Conservation (phyloP, 2,113 vertebrate genomes). For the Phrynosoma blainvillii region DNA sequence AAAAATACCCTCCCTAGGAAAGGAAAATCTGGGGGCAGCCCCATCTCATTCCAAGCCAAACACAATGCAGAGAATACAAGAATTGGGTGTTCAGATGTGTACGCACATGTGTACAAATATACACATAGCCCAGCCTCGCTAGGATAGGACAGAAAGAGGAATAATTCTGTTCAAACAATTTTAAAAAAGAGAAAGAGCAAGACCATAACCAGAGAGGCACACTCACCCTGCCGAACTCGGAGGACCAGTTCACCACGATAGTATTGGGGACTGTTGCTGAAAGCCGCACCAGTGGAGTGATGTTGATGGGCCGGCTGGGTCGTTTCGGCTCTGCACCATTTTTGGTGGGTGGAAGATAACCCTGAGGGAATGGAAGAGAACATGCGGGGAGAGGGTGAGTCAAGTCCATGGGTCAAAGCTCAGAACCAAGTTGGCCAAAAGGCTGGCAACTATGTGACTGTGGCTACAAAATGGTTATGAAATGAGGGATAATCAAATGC, state of each 20-base stretch:
- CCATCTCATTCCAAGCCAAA: no score
- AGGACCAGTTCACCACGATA: slow-evolving; percentile 80
- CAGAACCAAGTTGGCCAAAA: no score
- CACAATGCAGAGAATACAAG: no score
- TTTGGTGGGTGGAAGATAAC: slow-evolving; percentile 80
- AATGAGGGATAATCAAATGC: no score
- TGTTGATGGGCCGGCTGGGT: slow-evolving; percentile 79
- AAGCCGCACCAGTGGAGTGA: slow-evolving; percentile 75
- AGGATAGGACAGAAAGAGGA: no score
- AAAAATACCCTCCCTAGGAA: neutral
- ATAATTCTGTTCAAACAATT: neutral
- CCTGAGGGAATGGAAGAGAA: slow-evolving; percentile 53
- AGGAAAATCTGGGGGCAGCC: no score
- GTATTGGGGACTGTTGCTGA: slow-evolving; percentile 77
- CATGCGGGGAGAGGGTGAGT: neutral
- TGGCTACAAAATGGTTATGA: no score
- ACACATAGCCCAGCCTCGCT: no score
- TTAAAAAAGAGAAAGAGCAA: no score
- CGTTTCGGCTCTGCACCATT: slow-evolving; percentile 78
- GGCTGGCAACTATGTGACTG: neutral
- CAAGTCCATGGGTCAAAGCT: neutral
- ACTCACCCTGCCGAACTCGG: slow-evolving; percentile 79
- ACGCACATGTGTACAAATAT: neutral
- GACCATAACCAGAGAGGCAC: neutral
- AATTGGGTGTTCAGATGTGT: no score